These are phyloP conservation scores for Phalacrocorax aristotelis DNA, from an alignment of 2,113 vertebrate genomes.

Conservation along the genomic window DNA sequence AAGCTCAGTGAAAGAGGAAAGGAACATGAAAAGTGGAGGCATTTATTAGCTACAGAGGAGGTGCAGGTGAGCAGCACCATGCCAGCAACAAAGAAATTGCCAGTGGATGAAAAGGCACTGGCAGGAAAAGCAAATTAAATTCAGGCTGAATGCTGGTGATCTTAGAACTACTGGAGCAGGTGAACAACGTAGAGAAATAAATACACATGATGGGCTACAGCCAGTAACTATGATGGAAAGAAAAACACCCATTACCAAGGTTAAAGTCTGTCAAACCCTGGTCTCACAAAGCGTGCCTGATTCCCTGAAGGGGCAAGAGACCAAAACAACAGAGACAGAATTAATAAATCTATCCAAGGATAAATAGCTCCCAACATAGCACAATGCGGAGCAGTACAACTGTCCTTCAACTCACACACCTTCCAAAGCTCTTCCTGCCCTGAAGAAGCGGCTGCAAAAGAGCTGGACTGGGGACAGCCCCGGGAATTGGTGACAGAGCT, in stretches of 20 bases:
- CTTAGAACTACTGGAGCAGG: background rate
- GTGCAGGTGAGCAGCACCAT: background rate
- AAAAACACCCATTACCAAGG: background rate
- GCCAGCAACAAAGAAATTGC: background rate
- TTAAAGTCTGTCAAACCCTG: background rate
- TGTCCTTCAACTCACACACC: background rate
- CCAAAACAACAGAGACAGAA: conserved; percentile 7
- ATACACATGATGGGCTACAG: background rate
- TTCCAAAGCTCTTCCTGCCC: background rate
- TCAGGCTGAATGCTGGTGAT: background rate
- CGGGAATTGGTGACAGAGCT: fast-evolving
- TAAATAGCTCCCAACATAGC: background rate
- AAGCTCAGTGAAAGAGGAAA: background rate
- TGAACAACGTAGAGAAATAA: background rate
- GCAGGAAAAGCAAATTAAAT: background rate
- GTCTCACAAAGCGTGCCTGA: background rate
- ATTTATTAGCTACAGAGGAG: background rate
- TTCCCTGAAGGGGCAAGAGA: background rate
- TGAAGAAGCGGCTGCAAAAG: background rate
- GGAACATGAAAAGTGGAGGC: background rate
- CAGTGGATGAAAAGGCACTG: background rate
- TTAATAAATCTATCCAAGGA: background rate
- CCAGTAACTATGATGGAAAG: background rate
- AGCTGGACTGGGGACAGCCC: background rate
- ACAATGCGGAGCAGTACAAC: background rate